phyloP scores from a whole-genome alignment of 1,140 invertebrate species.

The Lucilia sericata region DNA sequence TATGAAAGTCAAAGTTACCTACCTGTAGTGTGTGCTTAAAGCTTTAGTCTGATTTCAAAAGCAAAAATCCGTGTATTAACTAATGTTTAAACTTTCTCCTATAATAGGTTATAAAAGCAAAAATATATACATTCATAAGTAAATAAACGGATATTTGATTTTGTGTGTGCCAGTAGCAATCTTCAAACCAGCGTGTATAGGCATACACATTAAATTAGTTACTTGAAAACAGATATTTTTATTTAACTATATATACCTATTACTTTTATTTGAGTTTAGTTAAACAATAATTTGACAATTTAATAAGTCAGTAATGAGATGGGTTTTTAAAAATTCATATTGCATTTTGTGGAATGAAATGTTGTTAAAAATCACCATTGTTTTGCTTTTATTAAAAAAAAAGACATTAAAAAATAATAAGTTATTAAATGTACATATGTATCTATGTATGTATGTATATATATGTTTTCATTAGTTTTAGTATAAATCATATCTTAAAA shows the following conservation, averaged over 20 bases:
- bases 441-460: not conserved
- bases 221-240: slow-evolving; percentile 12
- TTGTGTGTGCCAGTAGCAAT: too few relatives aligned
- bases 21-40: too few relatives aligned
- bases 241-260: slow-evolving; percentile 13
- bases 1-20: too few relatives aligned
- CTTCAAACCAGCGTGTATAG: too few relatives aligned
- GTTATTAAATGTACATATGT: not conserved
- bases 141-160: too few relatives aligned
- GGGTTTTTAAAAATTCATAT: not conserved
- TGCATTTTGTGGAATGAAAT: slow-evolving; percentile 34
- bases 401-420: not conserved
- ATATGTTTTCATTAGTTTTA: not conserved
- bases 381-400: not conserved
- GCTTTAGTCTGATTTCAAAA: too few relatives aligned
- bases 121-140: too few relatives aligned
- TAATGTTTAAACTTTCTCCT: too few relatives aligned
- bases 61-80: too few relatives aligned
- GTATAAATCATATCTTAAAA: not conserved
- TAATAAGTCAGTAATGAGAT: not conserved
- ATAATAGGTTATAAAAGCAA: too few relatives aligned
- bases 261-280: not conserved
- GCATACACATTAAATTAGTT: not conserved
- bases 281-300: not conserved
- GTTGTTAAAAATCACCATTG: slow-evolving; percentile 36